Evolutionary conservation across 2,113 vertebrate species (phyloP).

Genomic region (Osmerus mordax): DNA sequence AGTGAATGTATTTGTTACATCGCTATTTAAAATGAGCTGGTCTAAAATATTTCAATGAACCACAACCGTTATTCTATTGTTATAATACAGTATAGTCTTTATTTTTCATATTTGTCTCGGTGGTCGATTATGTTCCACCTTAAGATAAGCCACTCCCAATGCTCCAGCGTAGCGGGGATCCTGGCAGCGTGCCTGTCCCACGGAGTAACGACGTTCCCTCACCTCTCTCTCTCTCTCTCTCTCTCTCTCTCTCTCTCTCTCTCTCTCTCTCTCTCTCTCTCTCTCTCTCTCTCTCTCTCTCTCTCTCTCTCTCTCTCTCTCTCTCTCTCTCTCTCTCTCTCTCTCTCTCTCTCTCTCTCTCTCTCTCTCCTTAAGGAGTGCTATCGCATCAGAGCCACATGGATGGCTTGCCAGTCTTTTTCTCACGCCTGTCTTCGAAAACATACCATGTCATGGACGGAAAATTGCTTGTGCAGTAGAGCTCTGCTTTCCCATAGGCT

Average conservation of each 20-base stretch:
- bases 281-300: not conserved
- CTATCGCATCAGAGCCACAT: too few species aligned
- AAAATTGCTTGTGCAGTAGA: too few species aligned
- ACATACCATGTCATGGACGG: too few species aligned
- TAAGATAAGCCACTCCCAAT: conserved; percentile 41
- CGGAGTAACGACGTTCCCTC: conserved; percentile 20
- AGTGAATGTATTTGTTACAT: too few species aligned
- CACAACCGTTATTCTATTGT: too few species aligned
- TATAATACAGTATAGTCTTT: too few species aligned
- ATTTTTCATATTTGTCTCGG: too few species aligned
- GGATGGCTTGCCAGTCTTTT: too few species aligned
- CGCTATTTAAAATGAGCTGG: too few species aligned
- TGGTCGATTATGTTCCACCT: conserved; percentile 41
- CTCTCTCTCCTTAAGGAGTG: not conserved
- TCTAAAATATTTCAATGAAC: too few species aligned
- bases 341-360: not conserved
- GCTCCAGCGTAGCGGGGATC: conserved; percentile 5
- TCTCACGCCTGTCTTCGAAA: too few species aligned
- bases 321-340: conserved; percentile 8
- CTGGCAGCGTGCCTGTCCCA: conserved; percentile 25
- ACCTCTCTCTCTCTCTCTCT: not conserved
- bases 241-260: not conserved
- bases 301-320: not conserved
- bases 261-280: not conserved
- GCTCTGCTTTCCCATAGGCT: too few species aligned